Conservation (phyloP, 35 echinoderm and acorn worm species). For the Lytechinus pictus region DNA sequence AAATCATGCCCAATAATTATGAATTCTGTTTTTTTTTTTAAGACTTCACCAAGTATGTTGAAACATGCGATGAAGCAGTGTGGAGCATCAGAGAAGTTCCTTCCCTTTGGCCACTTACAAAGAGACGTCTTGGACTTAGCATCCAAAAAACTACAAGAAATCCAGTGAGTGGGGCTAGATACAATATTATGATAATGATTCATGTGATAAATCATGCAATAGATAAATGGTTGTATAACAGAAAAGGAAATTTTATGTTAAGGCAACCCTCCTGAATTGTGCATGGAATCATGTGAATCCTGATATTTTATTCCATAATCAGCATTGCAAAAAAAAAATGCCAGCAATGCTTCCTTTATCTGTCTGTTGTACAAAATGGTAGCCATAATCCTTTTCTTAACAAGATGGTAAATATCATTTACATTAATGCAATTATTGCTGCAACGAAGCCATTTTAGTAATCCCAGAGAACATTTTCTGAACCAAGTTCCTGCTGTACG, state of each 20-base stretch:
- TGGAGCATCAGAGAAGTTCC: background rate
- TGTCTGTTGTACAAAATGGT: too few relatives aligned
- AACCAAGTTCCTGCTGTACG: too few relatives aligned
- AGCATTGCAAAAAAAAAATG: background rate
- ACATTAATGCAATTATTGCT: too few relatives aligned
- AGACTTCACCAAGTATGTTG: constrained; percentile 14
- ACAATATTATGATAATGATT: background rate
- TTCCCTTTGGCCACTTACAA: constrained; percentile 26
- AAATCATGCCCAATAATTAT: too few relatives aligned
- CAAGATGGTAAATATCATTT: too few relatives aligned
- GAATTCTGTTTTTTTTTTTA: background rate
- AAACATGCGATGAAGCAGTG: background rate
- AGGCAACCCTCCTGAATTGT: too few relatives aligned
- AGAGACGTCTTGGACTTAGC: background rate
- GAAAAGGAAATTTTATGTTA: background rate
- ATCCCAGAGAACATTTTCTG: too few relatives aligned
- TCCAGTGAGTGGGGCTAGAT: constrained; percentile 19
- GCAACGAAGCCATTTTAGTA: too few relatives aligned
- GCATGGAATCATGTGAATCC: background rate
- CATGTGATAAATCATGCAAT: background rate
- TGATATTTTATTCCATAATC: background rate
- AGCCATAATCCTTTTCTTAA: too few relatives aligned
- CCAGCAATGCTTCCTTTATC: too few relatives aligned
- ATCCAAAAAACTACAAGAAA: background rate
- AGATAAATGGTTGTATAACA: background rate